Conservation (phyloP, 1,140 invertebrate species). For the Pachyrhynchus sulphureomaculatus region DNA sequence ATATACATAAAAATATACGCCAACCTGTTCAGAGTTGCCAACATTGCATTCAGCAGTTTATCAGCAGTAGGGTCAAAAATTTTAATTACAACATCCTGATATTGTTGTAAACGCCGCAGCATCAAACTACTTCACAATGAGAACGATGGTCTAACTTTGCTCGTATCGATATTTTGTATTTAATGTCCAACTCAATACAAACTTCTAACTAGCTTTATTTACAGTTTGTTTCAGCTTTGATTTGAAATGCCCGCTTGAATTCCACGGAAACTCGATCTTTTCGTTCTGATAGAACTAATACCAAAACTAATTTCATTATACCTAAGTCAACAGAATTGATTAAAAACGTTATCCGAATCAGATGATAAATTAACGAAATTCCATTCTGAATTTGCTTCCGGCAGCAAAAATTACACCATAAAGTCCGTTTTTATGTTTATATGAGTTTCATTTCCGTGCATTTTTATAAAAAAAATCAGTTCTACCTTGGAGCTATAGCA, state of each 20-base stretch:
- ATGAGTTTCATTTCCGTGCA: not conserved
- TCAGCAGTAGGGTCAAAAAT: no score
- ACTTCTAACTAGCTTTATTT: slow-evolving; percentile 7
- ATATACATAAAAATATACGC: no score
- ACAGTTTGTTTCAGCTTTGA: not conserved
- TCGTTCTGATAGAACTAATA: not conserved
- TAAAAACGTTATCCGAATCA: slow-evolving; percentile 1
- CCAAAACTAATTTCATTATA: slow-evolving; percentile 2
- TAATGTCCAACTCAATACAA: not conserved
- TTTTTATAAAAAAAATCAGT: no score
- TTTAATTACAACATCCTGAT: no score
- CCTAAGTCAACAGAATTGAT: slow-evolving; percentile 2
- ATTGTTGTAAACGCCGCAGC: no score
- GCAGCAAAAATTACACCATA: not conserved
- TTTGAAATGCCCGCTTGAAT: not conserved
- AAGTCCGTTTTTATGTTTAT: not conserved
- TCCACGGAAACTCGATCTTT: not conserved
- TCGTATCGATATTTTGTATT: not conserved
- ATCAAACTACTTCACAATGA: no score
- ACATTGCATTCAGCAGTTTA: no score
- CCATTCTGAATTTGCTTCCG: not conserved
- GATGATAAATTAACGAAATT: not conserved
- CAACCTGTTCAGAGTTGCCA: no score
- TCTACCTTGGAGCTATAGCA: not conserved
- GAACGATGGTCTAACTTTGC: no score